These are phyloP conservation scores for Dipus sagitta DNA, from an alignment of 2,797 vertebrate genomes.

Conservation along the genomic window DNA sequence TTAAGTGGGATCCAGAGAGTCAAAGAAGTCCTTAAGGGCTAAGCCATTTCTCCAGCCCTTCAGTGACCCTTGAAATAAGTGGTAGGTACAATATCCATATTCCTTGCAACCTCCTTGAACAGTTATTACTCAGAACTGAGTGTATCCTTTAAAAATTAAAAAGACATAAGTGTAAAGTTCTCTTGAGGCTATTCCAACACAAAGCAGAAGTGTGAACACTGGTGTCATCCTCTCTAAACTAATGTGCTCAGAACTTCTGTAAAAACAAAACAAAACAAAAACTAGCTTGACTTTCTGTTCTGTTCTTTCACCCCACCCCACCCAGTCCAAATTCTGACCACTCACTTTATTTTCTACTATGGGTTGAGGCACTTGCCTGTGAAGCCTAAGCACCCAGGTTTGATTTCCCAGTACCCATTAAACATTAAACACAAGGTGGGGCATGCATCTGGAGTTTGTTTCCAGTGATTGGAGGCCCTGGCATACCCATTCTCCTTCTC, in stretches of 20 bases:
- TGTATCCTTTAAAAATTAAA: neutral
- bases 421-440: too few relatives aligned
- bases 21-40: too few relatives aligned
- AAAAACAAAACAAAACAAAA: neutral
- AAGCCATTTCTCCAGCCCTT: neutral
- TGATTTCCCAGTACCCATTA: neutral
- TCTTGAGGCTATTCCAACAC: neutral
- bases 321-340: neutral
- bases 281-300: neutral
- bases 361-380: neutral
- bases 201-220: neutral
- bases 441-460: too few relatives aligned
- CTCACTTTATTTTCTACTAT: neutral
- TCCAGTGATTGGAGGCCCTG: too few relatives aligned
- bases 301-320: neutral
- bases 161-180: neutral
- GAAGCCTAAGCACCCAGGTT: neutral
- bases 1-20: too few relatives aligned
- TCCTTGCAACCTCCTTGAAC: neutral
- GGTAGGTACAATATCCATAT: neutral
- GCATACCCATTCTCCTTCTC: too few relatives aligned
- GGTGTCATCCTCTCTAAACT: neutral
- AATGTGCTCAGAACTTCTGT: neutral
- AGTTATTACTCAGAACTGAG: neutral
- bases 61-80: neutral